phyloP scores from a whole-genome alignment of 1,140 invertebrate species.

The Neoseiulus cucumeris region DNA sequence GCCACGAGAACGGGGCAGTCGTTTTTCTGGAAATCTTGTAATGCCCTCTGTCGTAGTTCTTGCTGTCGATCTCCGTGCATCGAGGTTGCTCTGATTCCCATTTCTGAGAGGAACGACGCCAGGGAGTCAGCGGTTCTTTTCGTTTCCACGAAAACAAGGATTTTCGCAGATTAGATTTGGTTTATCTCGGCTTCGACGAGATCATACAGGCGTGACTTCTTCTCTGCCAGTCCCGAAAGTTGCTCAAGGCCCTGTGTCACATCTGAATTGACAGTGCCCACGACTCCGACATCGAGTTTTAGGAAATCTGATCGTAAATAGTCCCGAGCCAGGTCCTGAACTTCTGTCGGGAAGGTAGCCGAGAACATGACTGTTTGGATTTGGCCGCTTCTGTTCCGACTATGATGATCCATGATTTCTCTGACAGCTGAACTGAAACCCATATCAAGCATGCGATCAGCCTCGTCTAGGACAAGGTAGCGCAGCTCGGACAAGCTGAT shows the following conservation, averaged over 20 bases:
- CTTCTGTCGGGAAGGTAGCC: slow-evolving; percentile 37
- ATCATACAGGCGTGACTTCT: neutral
- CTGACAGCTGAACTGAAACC: slow-evolving; percentile 61
- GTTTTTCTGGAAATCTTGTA: slow-evolving; percentile 11
- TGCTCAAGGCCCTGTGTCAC: neutral
- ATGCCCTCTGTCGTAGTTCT: slow-evolving; percentile 12
- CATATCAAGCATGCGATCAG: slow-evolving; percentile 85
- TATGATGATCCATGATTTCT: slow-evolving; percentile 46
- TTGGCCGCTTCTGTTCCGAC: slow-evolving; percentile 44
- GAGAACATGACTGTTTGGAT: slow-evolving; percentile 76
- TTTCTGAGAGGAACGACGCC: neutral
- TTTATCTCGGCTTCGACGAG: neutral
- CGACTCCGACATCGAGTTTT: slow-evolving; percentile 11
- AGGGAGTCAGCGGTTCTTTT: slow-evolving; percentile 7
- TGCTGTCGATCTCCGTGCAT: slow-evolving; percentile 16
- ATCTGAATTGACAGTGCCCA: neutral
- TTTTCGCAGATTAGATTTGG: neutral
- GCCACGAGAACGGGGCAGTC: slow-evolving; percentile 11
- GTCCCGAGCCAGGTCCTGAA: neutral
- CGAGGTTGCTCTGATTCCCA: neutral
- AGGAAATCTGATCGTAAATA: slow-evolving; percentile 8
- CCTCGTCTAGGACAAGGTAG: slow-evolving; percentile 80
- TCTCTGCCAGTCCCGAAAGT: neutral
- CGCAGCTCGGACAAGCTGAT: slow-evolving; percentile 47
- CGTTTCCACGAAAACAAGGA: slow-evolving; percentile 13